These are phyloP conservation scores for Coregonus suidteri DNA, from an alignment of 2,797 vertebrate genomes.

Conservation along the genomic window DNA sequence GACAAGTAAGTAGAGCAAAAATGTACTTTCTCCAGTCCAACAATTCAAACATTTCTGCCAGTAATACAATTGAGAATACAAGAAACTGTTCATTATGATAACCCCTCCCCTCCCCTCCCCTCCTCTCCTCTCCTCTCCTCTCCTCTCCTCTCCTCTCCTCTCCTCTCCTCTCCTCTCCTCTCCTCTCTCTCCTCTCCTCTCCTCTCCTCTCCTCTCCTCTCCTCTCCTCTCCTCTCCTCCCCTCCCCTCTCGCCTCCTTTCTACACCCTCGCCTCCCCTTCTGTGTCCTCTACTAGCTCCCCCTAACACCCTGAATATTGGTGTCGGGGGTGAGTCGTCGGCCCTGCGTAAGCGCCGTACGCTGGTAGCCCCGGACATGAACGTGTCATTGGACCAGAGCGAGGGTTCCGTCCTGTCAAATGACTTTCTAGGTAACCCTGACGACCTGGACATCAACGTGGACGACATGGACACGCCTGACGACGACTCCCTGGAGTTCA, in stretches of 20 bases:
- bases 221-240: no score
- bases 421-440: conserved; percentile 92
- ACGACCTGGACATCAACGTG: conserved; percentile 95
- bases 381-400: conserved; percentile 95
- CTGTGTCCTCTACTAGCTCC: conserved; percentile 73
- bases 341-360: conserved; percentile 87
- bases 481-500: conserved; percentile 93
- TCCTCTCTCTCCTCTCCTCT: not conserved
- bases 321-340: conserved; percentile 50
- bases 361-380: conserved; percentile 93
- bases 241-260: no score
- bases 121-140: not conserved
- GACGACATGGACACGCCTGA: conserved; percentile 96
- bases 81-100: not conserved
- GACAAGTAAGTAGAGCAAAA: conserved; percentile 78
- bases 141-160: not conserved
- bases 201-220: no score
- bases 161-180: no score
- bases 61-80: no score
- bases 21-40: not conserved
- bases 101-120: no score
- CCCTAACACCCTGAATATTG: conserved; percentile 82
- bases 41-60: not conserved
- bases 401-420: conserved; percentile 94
- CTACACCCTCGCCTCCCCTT: no score